phyloP scores from a whole-genome alignment of 2,888 invertebrate genomes.

The Notodromas monacha region DNA sequence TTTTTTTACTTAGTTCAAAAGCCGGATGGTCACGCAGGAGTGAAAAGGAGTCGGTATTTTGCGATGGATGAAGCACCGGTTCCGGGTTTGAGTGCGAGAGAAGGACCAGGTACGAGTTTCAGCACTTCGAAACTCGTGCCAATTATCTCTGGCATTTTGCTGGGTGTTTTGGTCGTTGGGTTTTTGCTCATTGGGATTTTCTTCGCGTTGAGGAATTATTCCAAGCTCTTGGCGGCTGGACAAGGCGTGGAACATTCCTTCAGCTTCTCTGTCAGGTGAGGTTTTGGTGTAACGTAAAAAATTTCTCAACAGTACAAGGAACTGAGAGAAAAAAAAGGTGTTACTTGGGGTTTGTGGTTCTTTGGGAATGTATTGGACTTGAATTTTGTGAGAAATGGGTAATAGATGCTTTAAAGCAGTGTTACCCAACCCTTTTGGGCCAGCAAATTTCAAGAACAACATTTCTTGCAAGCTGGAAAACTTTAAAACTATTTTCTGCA shows the following conservation, averaged over 20 bases:
- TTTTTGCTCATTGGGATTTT: conserved; percentile 26
- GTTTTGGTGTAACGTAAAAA: no score
- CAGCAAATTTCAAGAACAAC: no score
- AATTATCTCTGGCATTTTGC: conserved; percentile 27
- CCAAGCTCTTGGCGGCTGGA: conserved; percentile 27
- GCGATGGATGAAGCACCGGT: conserved; percentile 9
- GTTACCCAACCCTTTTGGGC: no score
- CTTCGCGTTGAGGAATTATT: conserved; percentile 29
- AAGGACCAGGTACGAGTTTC: conserved; percentile 10
- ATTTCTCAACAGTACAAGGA: no score
- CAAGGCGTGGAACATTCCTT: conserved; percentile 32
- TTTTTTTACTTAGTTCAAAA: conserved; percentile 10
- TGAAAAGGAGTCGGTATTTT: conserved; percentile 5
- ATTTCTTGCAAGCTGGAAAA: no score
- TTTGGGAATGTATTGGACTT: no score
- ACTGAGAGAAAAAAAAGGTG: no score
- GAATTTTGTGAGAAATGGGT: no score
- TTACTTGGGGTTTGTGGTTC: no score
- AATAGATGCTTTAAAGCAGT: no score
- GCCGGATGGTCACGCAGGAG: conserved; percentile 7
- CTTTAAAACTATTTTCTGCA: no score
- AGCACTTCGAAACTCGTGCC: no score
- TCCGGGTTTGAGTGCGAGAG: conserved; percentile 9
- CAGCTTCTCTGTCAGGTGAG: conserved; percentile 13
- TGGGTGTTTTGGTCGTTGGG: conserved; percentile 27